A percentile compares a stretch with the other conserved stretches of the same genome.
phyloP scores from a whole-genome alignment of 1,140 invertebrate genomes.

The Hormaphis cornu region DNA sequence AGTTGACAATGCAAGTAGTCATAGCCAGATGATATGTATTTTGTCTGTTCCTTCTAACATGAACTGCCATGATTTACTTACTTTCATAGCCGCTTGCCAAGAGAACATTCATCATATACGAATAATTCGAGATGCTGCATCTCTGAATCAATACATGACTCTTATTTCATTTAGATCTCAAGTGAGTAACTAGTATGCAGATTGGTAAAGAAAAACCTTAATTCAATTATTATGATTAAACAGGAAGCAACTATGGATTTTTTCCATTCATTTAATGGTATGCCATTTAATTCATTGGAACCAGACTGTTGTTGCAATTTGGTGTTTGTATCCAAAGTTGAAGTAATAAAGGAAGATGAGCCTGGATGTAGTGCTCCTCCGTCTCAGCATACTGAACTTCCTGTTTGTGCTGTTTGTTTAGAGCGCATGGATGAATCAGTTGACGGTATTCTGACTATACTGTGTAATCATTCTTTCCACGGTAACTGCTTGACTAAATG shows the following conservation, averaged over 20 bases:
- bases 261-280: slow-evolving; percentile 85
- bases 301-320: slow-evolving; percentile 79
- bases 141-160: slow-evolving; percentile 95
- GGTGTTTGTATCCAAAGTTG: slow-evolving; percentile 89
- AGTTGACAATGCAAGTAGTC: slow-evolving; percentile 46
- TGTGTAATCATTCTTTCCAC: slow-evolving; percentile 98
- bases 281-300: slow-evolving; percentile 86
- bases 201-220: slow-evolving; percentile 36
- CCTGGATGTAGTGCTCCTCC: slow-evolving; percentile 53
- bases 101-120: slow-evolving; percentile 81
- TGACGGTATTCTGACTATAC: slow-evolving; percentile 91
- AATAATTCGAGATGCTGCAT: slow-evolving; percentile 70
- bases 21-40: slow-evolving; percentile 82
- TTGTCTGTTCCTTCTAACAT: slow-evolving; percentile 85
- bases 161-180: slow-evolving; percentile 71
- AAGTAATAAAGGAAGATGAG: slow-evolving; percentile 59
- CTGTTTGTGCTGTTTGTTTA: slow-evolving; percentile 93
- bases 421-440: slow-evolving; percentile 98
- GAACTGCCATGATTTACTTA: slow-evolving; percentile 85
- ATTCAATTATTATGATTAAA: slow-evolving; percentile 42
- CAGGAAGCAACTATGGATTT: slow-evolving; percentile 80
- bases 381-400: slow-evolving; percentile 81
- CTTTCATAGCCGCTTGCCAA: slow-evolving; percentile 90
- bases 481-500: slow-evolving; percentile 88
- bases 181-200: slow-evolving; percentile 44